Evolutionary conservation across 2,888 invertebrate genomes (phyloP).

Genomic region (Villa cingulata): DNA sequence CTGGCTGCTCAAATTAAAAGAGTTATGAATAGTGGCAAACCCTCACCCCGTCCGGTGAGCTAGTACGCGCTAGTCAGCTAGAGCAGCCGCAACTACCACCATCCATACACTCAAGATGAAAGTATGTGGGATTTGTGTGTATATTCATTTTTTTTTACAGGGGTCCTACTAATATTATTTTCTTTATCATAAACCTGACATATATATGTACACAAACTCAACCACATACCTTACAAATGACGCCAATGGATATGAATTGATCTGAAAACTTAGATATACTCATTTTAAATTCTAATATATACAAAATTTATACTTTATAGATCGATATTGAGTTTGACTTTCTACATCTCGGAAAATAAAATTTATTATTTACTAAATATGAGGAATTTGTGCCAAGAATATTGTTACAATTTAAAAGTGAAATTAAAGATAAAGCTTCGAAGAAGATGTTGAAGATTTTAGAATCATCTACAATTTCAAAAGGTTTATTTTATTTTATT

Average conservation of each 20-base stretch:
- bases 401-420: not conserved
- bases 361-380: not conserved
- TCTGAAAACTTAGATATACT: not conserved
- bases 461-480: not conserved
- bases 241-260: not conserved
- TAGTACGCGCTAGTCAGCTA: no score
- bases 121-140: no score
- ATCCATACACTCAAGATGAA: no score
- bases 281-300: not conserved
- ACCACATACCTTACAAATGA: no score
- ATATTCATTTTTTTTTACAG: no score
- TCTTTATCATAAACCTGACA: no score
- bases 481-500: not conserved
- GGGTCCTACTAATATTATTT: no score
- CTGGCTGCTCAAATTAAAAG: no score
- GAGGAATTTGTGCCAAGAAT: not conserved
- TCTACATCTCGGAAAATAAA: not conserved
- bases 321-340: conserved; percentile 1
- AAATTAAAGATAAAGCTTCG: conserved; percentile 3
- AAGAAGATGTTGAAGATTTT: not conserved
- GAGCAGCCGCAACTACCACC: no score
- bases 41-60: no score
- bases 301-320: not conserved
- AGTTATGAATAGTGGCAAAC: no score
- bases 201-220: no score